Evolutionary conservation across 2,113 vertebrate species (phyloP).

Genomic region (Microcebus griseorufus): DNA sequence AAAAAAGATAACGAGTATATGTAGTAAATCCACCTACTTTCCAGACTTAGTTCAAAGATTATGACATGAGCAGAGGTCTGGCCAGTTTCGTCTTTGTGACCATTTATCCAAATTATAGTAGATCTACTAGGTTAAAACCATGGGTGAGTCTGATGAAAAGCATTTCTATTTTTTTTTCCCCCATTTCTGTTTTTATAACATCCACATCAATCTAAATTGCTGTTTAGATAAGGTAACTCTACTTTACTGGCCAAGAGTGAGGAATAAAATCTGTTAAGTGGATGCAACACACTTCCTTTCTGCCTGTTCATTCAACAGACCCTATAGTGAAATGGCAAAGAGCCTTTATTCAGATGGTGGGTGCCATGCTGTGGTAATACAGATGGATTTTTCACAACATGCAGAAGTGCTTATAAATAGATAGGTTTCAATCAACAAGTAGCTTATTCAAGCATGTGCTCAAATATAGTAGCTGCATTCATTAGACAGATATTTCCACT

Average conservation of each 20-base stretch:
- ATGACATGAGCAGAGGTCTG: background rate
- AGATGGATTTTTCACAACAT: conserved; percentile 68
- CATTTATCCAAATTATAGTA: conserved; percentile 4
- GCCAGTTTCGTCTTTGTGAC: background rate
- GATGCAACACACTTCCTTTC: conserved; percentile 40
- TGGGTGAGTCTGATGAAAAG: conserved; percentile 4
- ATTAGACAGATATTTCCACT: conserved; percentile 84
- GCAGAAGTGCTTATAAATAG: conserved; percentile 84
- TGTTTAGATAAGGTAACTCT: conserved; percentile 64
- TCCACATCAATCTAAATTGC: conserved; percentile 36
- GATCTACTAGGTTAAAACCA: background rate
- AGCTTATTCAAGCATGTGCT: conserved; percentile 82
- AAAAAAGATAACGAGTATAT: background rate
- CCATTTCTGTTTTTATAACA: conserved; percentile 48
- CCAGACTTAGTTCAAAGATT: background rate
- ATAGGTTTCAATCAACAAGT: conserved; percentile 79
- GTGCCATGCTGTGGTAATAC: conserved; percentile 30
- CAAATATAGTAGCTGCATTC: conserved; percentile 85
- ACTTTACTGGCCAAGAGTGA: conserved; percentile 56
- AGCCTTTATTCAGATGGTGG: conserved; percentile 42
- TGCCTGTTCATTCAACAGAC: background rate
- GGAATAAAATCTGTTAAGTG: conserved; percentile 56
- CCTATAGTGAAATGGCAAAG: conserved; percentile 19
- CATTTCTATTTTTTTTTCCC: background rate
- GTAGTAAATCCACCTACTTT: background rate